Base-by-base conservation (phyloP, 2,888 invertebrate genomes). In the Tinea semifulvella region DNA sequence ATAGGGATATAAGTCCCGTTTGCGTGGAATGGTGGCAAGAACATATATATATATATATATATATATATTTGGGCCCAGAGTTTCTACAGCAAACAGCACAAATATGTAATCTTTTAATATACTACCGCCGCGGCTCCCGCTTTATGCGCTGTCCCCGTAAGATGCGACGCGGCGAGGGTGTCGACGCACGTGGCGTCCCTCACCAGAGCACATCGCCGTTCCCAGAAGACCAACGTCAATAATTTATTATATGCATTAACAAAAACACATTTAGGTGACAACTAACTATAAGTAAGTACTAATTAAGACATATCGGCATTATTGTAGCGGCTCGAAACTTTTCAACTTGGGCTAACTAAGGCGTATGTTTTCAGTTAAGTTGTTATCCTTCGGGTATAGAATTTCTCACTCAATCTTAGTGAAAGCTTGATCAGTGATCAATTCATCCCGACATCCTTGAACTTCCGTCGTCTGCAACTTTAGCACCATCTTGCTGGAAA, bases 351-450 rank as follows among this genome's bases (percentile, higher is more conserved):
- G n/a, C n/a, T 31, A 31, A 31, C 31, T 31, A 31, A 31, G 31
- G 13, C 46, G 43, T 48, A 47, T 45, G 48, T 44, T 46, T 42
- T 42, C 46, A 46, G 42, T 48, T 48, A 45, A 48, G 26, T 20
- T 20, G 46, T 45, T 44, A 45, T 47, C 45, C 46, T 62, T 61
- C 47, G 54, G 62, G 68, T 70, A 71, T 70, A 62, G 62, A 64
- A 62, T 69, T 69, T 58, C 63, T 53, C 63, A 53, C 57, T 60
- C 60, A 53, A 59, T 61, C 61, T 60, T 58, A 54, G 53, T 52
- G 55, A 44, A 50, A 50, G 49, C 55, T 38, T 40, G 56, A 57
- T 58, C 56, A 35, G 43, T 42, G 45, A 43, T 48, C 46, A 47
- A 47, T 48, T 74, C 63, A 66, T 66, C 66, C 60, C 58, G 58